phyloP scores from a whole-genome alignment of 2,113 vertebrate species.

The Charadrius vociferus region DNA sequence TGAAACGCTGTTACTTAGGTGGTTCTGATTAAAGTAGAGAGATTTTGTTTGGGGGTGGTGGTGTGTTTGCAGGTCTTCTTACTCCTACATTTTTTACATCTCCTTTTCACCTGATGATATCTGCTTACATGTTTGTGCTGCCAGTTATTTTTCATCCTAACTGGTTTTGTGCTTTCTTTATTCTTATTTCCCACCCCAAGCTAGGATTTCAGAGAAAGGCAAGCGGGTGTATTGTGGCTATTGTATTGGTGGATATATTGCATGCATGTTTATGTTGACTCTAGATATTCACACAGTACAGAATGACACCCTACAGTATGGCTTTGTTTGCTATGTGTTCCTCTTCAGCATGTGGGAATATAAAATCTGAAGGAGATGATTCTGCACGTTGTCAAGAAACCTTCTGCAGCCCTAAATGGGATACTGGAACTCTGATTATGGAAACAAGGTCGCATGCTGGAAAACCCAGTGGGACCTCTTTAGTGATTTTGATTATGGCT shows the following conservation, averaged over 20 bases:
- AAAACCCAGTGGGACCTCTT: conserved; percentile 26
- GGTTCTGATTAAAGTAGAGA: not conserved
- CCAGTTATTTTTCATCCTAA: not conserved
- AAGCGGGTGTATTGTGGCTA: not conserved
- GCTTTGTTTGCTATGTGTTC: not conserved
- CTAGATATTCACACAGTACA: not conserved
- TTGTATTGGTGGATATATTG: fast-evolving
- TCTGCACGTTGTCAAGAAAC: conserved; percentile 10
- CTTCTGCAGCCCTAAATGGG: not conserved
- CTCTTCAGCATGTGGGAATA: not conserved
- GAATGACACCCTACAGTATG: not conserved
- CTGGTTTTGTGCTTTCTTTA: not conserved
- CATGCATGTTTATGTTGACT: not conserved
- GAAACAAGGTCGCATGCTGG: not conserved
- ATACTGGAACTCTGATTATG: conserved; percentile 22
- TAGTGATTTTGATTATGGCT: conserved; percentile 41
- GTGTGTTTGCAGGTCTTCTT: not conserved
- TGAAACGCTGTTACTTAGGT: not conserved
- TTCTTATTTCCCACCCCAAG: not conserved
- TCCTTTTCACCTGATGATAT: not conserved
- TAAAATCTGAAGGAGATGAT: conserved; percentile 1
- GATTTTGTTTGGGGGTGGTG: not conserved
- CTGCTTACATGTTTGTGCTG: not conserved
- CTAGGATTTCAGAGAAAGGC: not conserved
- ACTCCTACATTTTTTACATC: not conserved